Percentiles rank a stretch among this genome's conserved stretches.
phyloP scores from a whole-genome alignment of 2,113 vertebrate species.

The Xerus inauris region DNA sequence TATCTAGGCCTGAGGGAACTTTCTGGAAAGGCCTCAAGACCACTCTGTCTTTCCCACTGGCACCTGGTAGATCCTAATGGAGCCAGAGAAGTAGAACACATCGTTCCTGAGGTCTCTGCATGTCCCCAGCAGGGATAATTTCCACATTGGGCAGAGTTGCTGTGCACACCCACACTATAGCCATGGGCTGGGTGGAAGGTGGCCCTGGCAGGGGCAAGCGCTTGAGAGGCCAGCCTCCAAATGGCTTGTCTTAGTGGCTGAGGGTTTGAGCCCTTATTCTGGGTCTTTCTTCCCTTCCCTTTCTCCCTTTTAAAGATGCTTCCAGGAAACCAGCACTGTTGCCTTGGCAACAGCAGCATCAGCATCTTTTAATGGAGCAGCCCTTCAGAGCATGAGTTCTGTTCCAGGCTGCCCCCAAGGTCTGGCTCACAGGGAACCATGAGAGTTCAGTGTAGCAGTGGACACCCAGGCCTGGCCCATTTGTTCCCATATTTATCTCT shows the following conservation, averaged over 20 bases:
- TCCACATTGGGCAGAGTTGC: not conserved
- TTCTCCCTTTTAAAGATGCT: not conserved
- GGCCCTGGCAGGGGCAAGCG: not conserved
- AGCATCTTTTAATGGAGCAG: not conserved
- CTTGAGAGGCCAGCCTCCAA: not conserved
- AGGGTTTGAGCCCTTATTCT: not conserved
- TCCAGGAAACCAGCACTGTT: not conserved
- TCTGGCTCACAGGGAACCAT: not conserved
- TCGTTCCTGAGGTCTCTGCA: not conserved
- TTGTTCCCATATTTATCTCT: not conserved
- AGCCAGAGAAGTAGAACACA: not conserved
- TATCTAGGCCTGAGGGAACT: not conserved
- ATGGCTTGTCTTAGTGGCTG: not conserved
- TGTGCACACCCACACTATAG: not conserved
- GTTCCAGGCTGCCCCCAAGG: not conserved
- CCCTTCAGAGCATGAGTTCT: not conserved
- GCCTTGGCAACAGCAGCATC: not conserved
- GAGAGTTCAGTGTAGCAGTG: not conserved
- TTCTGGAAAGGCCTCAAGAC: slow-evolving; percentile 55
- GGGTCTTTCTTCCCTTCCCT: not conserved
- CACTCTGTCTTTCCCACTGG: not conserved
- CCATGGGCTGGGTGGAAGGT: too few species aligned
- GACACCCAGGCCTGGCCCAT: not conserved
- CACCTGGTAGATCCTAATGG: not conserved
- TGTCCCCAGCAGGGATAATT: not conserved